Evolutionary conservation across 2,113 vertebrate genomes (phyloP).

Genomic region (Macquaria ambigua): DNA sequence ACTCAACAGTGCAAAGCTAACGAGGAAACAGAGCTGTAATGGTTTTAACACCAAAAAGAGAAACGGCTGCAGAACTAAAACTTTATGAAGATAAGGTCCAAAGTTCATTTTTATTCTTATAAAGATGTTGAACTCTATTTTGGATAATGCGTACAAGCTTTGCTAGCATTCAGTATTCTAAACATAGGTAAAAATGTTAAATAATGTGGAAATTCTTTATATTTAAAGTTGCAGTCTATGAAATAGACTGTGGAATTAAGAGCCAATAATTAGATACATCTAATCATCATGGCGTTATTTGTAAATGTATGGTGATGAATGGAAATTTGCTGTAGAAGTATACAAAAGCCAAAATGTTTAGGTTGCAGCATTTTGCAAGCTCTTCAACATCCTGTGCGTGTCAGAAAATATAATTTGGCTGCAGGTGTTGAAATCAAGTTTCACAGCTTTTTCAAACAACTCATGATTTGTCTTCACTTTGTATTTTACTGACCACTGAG

Average conservation of each 20-base stretch:
- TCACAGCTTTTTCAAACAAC: conserved; percentile 1
- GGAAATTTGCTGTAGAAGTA: not conserved
- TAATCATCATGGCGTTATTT: not conserved
- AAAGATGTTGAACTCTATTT: not conserved
- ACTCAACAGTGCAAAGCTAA: not conserved
- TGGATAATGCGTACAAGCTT: not conserved
- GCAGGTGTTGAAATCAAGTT: conserved; percentile 20
- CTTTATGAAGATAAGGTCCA: not conserved
- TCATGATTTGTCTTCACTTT: conserved; percentile 7
- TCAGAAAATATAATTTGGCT: not conserved
- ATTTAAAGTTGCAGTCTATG: not conserved
- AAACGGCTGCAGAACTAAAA: not conserved
- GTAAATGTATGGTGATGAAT: not conserved
- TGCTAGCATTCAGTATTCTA: not conserved
- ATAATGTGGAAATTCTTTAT: not conserved
- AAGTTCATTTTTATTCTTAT: not conserved
- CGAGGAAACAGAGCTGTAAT: not conserved
- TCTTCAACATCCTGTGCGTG: not conserved
- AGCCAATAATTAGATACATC: not conserved
- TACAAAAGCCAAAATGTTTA: not conserved
- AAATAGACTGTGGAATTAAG: not conserved
- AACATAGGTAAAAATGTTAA: not conserved
- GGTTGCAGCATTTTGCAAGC: not conserved
- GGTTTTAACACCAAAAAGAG: not conserved
- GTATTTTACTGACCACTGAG: conserved; percentile 31